phyloP scores from a whole-genome alignment of 1,140 invertebrate genomes.

The Parasteatoda tepidariorum region DNA sequence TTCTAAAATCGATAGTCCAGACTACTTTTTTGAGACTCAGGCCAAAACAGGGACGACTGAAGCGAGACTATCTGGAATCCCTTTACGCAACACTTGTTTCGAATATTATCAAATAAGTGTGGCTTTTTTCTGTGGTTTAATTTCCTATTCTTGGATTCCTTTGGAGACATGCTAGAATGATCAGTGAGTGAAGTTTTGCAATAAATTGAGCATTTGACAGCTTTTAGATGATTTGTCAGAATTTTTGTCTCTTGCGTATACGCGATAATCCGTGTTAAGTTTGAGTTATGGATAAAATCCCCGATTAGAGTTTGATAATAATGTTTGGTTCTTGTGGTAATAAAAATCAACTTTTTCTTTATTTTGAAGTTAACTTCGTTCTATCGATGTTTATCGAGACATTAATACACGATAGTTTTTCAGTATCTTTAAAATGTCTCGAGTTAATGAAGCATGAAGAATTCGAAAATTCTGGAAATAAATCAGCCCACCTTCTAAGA shows the following conservation, averaged over 20 bases:
- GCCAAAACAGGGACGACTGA: not conserved
- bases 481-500: too few species aligned
- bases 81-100: constrained; percentile 36
- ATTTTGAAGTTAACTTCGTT: too few species aligned
- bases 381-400: too few species aligned
- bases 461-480: too few species aligned
- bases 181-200: constrained; percentile 26
- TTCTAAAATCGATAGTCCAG: not conserved
- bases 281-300: not conserved
- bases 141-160: not conserved
- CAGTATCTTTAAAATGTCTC: too few species aligned
- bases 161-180: constrained; percentile 35
- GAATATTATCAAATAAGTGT: not conserved
- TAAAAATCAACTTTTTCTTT: too few species aligned
- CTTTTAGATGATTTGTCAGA: not conserved
- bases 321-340: too few species aligned
- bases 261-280: not conserved
- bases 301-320: too few species aligned
- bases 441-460: too few species aligned
- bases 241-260: not conserved
- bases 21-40: not conserved
- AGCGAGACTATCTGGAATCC: constrained; percentile 25
- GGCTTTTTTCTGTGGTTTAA: constrained; percentile 9
- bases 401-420: too few species aligned
- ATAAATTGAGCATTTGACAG: constrained; percentile 53